Conservation (phyloP, 92 coral and sea anemone species). For the Palythoa grandiflora region DNA sequence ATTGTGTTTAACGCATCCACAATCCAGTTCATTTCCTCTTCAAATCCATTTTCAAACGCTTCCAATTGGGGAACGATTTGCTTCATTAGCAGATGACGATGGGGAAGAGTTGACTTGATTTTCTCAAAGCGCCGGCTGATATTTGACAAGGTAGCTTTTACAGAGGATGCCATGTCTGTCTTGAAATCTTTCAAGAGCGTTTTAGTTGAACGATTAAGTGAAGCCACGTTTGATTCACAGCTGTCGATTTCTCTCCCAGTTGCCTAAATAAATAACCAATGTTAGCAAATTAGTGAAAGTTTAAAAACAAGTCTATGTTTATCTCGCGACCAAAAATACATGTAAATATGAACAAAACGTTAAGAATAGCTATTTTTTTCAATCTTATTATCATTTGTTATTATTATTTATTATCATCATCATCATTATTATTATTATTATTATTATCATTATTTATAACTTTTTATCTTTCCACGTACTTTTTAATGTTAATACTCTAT, state of each 20-base stretch:
- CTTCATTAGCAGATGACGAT: conserved; percentile 70
- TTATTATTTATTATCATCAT: too few relatives aligned
- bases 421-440: too few relatives aligned
- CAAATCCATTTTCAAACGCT: conserved; percentile 78
- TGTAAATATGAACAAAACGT: too few relatives aligned
- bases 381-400: too few relatives aligned
- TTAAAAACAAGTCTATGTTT: too few relatives aligned
- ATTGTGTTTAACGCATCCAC: conserved; percentile 73
- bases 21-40: conserved; percentile 78
- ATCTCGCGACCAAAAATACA: too few relatives aligned
- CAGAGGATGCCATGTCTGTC: conserved; percentile 98
- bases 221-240: conserved; percentile 77
- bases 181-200: conserved; percentile 91
- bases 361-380: too few relatives aligned
- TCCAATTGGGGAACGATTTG: conserved; percentile 87
- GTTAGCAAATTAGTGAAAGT: neutral
- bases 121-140: conserved; percentile 96
- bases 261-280: conserved; percentile 45
- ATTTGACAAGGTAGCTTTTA: conserved; percentile 92
- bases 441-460: too few relatives aligned
- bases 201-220: conserved; percentile 86
- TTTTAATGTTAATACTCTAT: too few relatives aligned
- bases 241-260: conserved; percentile 79
- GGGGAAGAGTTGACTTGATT: conserved; percentile 88
- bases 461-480: too few relatives aligned